Evolutionary conservation across 2,113 vertebrate genomes (phyloP).

Genomic region (Xenotilapia flavipinnis): DNA sequence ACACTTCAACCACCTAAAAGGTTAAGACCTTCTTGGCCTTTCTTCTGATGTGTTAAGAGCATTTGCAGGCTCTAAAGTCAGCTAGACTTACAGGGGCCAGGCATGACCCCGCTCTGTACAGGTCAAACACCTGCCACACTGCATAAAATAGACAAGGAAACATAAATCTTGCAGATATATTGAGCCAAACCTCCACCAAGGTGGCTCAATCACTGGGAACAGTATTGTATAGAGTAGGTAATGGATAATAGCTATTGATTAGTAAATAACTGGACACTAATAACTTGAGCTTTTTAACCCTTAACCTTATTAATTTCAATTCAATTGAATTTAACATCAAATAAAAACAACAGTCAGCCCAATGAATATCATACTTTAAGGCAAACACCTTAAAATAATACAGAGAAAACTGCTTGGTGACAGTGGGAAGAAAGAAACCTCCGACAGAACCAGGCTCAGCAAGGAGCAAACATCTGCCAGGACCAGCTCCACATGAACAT

Average conservation of each 20-base stretch:
- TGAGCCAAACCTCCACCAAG: neutral
- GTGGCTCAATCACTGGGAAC: neutral
- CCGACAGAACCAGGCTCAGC: neutral
- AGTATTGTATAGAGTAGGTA: neutral
- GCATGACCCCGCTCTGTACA: neutral
- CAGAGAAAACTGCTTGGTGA: neutral
- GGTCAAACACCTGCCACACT: conserved; percentile 6
- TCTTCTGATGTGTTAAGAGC: neutral
- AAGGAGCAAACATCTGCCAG: neutral
- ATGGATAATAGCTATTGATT: neutral
- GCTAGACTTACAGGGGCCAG: neutral
- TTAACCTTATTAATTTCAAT: neutral
- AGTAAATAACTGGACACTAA: neutral
- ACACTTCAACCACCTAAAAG: neutral
- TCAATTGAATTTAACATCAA: neutral
- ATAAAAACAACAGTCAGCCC: neutral
- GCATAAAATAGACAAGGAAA: neutral
- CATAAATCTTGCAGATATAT: conserved; percentile 31
- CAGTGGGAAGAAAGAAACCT: neutral
- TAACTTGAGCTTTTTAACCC: neutral
- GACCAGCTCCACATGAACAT: neutral
- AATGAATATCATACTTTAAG: neutral
- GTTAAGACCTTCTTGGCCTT: neutral
- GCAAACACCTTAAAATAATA: neutral
- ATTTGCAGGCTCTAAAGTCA: neutral